These are phyloP conservation scores for Apogon talboti DNA, from an alignment of 2,797 vertebrate genomes.

Conservation along the genomic window DNA sequence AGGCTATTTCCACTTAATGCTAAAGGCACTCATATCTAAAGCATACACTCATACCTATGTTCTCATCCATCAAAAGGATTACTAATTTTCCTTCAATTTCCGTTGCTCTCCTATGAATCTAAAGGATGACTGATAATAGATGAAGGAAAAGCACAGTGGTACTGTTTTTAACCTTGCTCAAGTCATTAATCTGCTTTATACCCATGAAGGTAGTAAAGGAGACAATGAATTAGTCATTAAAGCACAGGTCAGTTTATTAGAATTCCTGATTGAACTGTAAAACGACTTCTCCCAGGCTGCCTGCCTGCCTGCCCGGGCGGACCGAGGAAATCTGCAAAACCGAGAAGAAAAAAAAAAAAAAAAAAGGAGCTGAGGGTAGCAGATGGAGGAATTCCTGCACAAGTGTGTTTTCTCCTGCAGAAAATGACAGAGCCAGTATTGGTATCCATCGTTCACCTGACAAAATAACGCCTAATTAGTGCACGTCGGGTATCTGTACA, in stretches of 20 bases:
- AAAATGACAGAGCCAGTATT: conserved; percentile 56
- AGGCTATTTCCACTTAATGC: conserved; percentile 62
- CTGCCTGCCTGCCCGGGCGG: conserved; percentile 14
- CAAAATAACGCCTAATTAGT: conserved; percentile 62
- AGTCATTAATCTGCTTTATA: conserved; percentile 87
- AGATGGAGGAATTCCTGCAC: conserved; percentile 53
- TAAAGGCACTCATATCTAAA: conserved; percentile 62
- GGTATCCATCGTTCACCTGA: conserved; percentile 53
- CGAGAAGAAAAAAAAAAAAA: conserved; percentile 16
- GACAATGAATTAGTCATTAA: conserved; percentile 88
- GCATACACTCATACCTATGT: conserved; percentile 73
- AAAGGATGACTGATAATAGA: conserved; percentile 85
- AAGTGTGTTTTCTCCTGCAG: conserved; percentile 54
- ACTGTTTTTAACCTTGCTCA: conserved; percentile 88
- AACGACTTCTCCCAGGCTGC: conserved; percentile 78
- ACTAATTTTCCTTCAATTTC: conserved; percentile 86
- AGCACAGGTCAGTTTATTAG: conserved; percentile 86
- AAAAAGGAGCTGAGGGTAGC: conserved; percentile 66
- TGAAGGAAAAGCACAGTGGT: conserved; percentile 82
- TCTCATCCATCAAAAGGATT: conserved; percentile 83
- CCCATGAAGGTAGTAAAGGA: conserved; percentile 86
- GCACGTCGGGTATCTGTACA: conserved; percentile 13
- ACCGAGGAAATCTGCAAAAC: conserved; percentile 63
- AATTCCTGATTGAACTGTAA: conserved; percentile 87
- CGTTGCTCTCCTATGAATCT: conserved; percentile 81